phyloP scores from a whole-genome alignment of 1,140 invertebrate genomes.

The Condylostylus longicornis region DNA sequence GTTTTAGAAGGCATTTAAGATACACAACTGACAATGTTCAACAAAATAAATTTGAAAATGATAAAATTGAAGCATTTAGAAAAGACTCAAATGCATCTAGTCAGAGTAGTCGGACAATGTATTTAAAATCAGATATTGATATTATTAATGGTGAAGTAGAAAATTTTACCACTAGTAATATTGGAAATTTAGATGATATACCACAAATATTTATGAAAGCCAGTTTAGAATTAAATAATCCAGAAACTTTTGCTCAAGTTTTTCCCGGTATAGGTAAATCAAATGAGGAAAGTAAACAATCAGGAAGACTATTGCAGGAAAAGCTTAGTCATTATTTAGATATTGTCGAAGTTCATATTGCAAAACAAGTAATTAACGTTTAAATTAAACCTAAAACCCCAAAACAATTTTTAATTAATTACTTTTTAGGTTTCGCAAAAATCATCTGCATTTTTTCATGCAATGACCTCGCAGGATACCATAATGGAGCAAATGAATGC shows the following conservation, averaged over 20 bases:
- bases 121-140: too few species aligned
- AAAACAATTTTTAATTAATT: too few species aligned
- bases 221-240: constrained; percentile 65
- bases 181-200: constrained; percentile 43
- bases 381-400: too few species aligned
- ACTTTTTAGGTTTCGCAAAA: too few species aligned
- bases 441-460: constrained; percentile 91
- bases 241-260: constrained; percentile 73
- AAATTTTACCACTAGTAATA: too few species aligned
- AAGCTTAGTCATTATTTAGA: constrained; percentile 86
- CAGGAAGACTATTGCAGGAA: constrained; percentile 39
- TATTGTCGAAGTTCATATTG: constrained; percentile 88
- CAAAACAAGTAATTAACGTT: constrained; percentile 91
- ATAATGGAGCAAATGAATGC: constrained; percentile 77
- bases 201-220: constrained; percentile 78
- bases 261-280: constrained; percentile 46
- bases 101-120: too few species aligned
- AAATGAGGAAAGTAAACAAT: constrained; percentile 30
- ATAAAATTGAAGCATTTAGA: too few species aligned
- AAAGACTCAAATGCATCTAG: too few species aligned
- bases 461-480: constrained; percentile 90
- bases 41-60: neutral
- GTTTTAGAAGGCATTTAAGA: constrained; percentile 42
- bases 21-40: neutral
- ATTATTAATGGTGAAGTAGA: too few species aligned